A percentile compares a stretch with the other conserved stretches of the same genome.
phyloP scores from a whole-genome alignment of 2,113 vertebrate genomes.

The Corythornis cristatus region DNA sequence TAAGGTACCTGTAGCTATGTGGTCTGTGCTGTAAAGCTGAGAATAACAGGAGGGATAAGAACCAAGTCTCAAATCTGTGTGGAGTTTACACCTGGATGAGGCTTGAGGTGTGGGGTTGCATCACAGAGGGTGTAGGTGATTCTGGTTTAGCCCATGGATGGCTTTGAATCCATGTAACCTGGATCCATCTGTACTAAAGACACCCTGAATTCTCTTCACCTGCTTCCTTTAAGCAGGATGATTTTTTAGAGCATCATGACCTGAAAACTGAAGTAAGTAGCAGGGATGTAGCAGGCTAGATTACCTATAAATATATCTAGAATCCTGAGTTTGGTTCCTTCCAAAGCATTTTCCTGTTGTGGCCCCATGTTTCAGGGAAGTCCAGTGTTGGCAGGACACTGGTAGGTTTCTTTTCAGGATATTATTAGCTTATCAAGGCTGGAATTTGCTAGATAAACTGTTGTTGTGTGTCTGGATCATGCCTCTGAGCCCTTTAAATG shows the following conservation, averaged over 20 bases:
- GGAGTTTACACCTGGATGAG: not conserved
- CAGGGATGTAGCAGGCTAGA: not conserved
- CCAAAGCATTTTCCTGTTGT: not conserved
- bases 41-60: not conserved
- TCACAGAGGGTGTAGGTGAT: fast-evolving
- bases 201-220: not conserved
- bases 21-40: not conserved
- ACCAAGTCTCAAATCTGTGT: not conserved
- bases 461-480: not conserved
- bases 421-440: not conserved
- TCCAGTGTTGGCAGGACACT: not conserved
- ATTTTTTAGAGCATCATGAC: not conserved
- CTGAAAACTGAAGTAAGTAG: not conserved
- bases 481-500: not conserved
- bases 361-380: not conserved
- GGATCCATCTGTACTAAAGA: not conserved
- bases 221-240: not conserved
- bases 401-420: not conserved
- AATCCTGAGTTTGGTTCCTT: not conserved
- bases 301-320: not conserved
- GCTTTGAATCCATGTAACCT: not conserved
- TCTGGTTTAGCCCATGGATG: not conserved
- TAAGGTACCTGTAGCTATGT: not conserved
- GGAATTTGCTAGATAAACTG: not conserved
- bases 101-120: not conserved